Evolutionary conservation across 2,113 vertebrate genomes (phyloP), one percentile per base, ranked within the genome.

Genomic region (Coreoperca whiteheadi): DNA sequence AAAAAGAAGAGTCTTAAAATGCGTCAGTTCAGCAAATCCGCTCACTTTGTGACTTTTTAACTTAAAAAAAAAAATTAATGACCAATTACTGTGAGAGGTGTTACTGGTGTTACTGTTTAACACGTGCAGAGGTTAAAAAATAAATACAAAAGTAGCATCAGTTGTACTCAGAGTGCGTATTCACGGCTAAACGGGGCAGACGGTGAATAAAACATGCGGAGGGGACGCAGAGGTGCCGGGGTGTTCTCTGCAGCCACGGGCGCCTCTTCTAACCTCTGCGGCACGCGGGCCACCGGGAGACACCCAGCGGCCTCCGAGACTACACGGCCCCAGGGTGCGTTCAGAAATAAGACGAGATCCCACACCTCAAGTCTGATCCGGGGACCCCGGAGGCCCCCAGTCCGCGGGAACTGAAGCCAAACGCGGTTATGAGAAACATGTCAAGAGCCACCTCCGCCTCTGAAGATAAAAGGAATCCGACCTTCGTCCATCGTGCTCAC

Each of bases 91-190:
- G 6, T 14, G 59, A 48, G 14, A 82, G 41, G 37, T 64, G 83
- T 86, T 4, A 28, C 11, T 21, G 25, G 2, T 14, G 85, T 86
- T 76, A 91, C 79, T 84, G 51, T 85, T 92, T 88, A 81, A 85
- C 84, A 60, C 74, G 2, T 25, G 12, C 20, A 39, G n/a, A 23
- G 25, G 21, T 73, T 16, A 11, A 56, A 28, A 51, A 28, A 7
- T 2, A 41, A 41, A 41, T 5, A 16, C 2, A 34, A 8, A 20
- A 15, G 50, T 1, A n/a, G 6, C 32, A 53, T 10, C 63, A 23
- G n/a, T 30, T 28, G 32, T 6, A 21, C 4, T 39, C 12, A 18
- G 46, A 23, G 32, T 20, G 71, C 51, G 21, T 8, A 14, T 30
- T 28, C 56, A 12, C 34, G 34, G 21, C 53, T 18, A 21, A 69